Base-by-base conservation (phyloP, 2,888 invertebrate genomes). In the Steinernema scapterisci region DNA sequence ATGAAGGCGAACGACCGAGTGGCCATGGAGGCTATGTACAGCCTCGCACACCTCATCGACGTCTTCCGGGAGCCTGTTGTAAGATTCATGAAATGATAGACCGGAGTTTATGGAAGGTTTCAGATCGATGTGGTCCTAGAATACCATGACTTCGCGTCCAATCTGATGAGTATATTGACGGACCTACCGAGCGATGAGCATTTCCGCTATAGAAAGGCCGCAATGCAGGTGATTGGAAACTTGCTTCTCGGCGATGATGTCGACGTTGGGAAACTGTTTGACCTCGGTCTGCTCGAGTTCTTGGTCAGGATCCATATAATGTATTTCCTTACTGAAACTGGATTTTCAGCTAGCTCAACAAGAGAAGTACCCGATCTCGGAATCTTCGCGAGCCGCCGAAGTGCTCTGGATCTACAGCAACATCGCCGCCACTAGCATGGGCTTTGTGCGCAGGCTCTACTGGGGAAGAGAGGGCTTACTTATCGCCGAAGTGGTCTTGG, bases 331-430 rank as follows among this genome's bases (percentile, higher is more conserved):
- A 38, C 38, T n/a, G n/a, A n/a, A 38, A 38, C 38, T 6, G 3
- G 38, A 9, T 38, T 19, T 54, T 54, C 54, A 54, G 54, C 23
- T 19, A 9, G 25, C 16, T 23, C 23, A 54, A 21, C 54, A 19
- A 19, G 19, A 54, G 21, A 54, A 54, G 13, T 54, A 11, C 13
- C 25, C 54, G 23, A 3, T 23, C 5, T 19, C 19, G n/a, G 6
- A 16, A 13, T 48, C 54, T 1, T 25, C 54, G 13, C 1, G 21
- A 21, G 2, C 25, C 23, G 7, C 25, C 5, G 54, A 54, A 21
- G 54, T 54, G 21, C 25, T 54, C 5, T 54, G 54, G 54, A 54
- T 54, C 13, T 54, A 25, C 54, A 54, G 54, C 25, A 54, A 54
- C 54, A 54, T 54, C 21, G 54, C 54, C 13, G 54, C 54, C 13